Base-by-base conservation (phyloP, 23 tunicate genomes). In the Ciona savignyi region DNA sequence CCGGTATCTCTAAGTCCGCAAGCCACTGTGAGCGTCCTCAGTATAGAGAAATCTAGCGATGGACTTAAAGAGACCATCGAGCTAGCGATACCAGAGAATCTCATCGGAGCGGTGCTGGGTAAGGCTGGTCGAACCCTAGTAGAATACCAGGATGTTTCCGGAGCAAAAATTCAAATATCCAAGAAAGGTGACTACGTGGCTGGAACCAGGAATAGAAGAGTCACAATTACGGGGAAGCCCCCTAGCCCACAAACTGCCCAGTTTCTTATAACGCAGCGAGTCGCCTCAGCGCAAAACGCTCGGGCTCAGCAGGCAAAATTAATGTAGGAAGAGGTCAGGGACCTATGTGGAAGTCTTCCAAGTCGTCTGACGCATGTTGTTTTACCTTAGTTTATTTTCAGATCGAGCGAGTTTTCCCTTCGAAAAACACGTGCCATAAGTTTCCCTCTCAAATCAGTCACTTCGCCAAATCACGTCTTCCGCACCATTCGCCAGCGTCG, bases 131-230 rank as follows among this genome's bases (percentile, higher is more conserved):
- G 80, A 48, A 91, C 97, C 33, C 62, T 91, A 33, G 83, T 80
- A 23, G 97, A 91, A 71, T 91, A 71, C 31, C 97, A 85, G 70
- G 86, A 84, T 25, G 75, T 84, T n/a, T 84, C 97, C 15, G 91
- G 91, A 1, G 80, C 97, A 32, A 88, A 82, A 32, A 91, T 91
- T 35, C 91, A 91, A 61, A 91, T 91, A 33, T 84, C 91, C 11
- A 91, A 91, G 63, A 91, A 91, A 49, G 97, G 97, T 23, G 97
- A 84, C 72, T 91, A 84, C 70, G 83, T 84, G 29, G 78, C 68
- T 25, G 97, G 97, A 1, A 91, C 97, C 32, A 75, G 97, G 51
- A 85, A 91, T 67, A 64, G 97, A 26, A 80, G 75, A 33, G 97
- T 91, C 22, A 71, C 91, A 9, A 91, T 91, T 35, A 81, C 97